Conservation (phyloP, 2,797 vertebrate genomes). For the Acipenser ruthenus region DNA sequence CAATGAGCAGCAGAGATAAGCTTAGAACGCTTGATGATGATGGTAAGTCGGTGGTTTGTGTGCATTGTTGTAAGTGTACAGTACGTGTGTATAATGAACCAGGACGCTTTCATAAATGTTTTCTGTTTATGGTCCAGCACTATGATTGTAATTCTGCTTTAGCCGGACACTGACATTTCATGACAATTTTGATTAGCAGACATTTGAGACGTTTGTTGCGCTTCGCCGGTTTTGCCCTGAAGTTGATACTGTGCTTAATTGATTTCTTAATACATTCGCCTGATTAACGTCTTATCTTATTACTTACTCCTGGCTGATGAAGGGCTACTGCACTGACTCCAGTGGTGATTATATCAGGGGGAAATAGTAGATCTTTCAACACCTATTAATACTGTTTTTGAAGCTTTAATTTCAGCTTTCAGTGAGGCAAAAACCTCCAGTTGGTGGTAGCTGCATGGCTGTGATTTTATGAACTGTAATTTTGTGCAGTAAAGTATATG, state of each 20-base stretch:
- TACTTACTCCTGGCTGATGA: not conserved
- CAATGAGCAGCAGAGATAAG: conserved; percentile 20
- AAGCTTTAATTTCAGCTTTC: not conserved
- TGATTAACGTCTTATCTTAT: not conserved
- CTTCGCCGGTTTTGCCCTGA: too few species aligned
- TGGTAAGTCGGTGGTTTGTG: conserved; percentile 16
- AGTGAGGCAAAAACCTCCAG: not conserved
- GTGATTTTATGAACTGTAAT: not conserved
- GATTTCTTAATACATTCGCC: too few species aligned
- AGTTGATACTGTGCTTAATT: too few species aligned
- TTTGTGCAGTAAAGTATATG: not conserved
- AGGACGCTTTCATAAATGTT: too few species aligned
- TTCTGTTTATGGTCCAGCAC: too few species aligned
- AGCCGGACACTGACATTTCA: too few species aligned
- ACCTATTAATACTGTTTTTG: not conserved
- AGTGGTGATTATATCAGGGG: not conserved
- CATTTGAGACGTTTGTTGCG: too few species aligned
- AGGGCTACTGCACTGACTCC: not conserved
- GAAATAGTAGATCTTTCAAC: not conserved
- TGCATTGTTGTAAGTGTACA: too few species aligned
- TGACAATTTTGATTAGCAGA: too few species aligned
- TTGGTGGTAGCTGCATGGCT: not conserved
- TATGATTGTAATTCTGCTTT: too few species aligned
- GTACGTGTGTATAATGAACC: too few species aligned
- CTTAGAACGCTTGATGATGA: conserved; percentile 13